Evolutionary conservation across 2,888 invertebrate species (phyloP).

Genomic region (Timandra comae): DNA sequence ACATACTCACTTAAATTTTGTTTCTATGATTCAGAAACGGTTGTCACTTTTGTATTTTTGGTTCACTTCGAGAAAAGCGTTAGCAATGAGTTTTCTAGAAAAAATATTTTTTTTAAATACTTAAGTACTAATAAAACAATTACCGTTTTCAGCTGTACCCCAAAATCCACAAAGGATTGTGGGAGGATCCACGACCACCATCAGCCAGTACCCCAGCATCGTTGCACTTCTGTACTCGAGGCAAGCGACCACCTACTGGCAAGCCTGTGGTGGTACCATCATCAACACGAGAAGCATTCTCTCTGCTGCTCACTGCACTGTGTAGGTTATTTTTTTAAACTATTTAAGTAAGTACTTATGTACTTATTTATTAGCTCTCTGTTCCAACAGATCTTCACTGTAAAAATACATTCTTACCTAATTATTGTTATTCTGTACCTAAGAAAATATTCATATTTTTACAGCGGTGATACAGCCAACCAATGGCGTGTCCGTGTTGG

Average conservation of each 20-base stretch:
- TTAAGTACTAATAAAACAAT: too few species aligned
- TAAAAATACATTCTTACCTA: too few species aligned
- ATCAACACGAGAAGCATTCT: slow-evolving; percentile 32
- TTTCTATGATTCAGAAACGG: too few species aligned
- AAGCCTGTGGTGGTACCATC: slow-evolving; percentile 29
- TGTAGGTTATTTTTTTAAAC: slow-evolving; percentile 20
- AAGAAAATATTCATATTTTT: slow-evolving; percentile 4
- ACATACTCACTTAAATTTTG: too few species aligned
- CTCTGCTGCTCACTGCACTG: slow-evolving; percentile 37
- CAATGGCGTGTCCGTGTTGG: slow-evolving; percentile 32
- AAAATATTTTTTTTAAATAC: too few species aligned
- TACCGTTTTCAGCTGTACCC: slow-evolving; percentile 26
- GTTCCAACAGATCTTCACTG: too few species aligned
- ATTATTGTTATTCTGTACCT: too few species aligned
- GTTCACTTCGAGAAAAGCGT: too few species aligned
- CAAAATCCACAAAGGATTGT: slow-evolving; percentile 28
- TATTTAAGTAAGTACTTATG: not conserved
- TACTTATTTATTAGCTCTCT: not conserved
- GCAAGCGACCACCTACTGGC: slow-evolving; percentile 18
- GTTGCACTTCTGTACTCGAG: slow-evolving; percentile 26
- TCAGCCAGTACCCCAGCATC: slow-evolving; percentile 27
- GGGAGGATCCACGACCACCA: slow-evolving; percentile 32
- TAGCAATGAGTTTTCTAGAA: too few species aligned
- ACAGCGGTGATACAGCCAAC: slow-evolving; percentile 23
- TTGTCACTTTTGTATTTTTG: too few species aligned